Evolutionary conservation across 2,797 vertebrate genomes (phyloP).

Genomic region (Bovichtus diacanthus): DNA sequence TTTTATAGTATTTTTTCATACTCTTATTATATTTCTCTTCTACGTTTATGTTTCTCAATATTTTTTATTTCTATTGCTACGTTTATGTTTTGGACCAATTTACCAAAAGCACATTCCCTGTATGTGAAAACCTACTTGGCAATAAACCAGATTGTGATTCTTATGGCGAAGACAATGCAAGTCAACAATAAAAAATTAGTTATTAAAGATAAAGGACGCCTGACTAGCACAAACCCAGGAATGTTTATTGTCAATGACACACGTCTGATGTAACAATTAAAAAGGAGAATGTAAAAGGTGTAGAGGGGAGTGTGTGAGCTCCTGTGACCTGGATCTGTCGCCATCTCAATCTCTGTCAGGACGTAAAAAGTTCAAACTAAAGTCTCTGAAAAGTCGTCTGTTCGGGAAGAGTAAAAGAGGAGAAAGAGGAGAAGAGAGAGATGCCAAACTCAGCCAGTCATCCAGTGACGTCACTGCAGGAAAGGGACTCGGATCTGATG

Average conservation of each 20-base stretch:
- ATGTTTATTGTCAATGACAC: neutral
- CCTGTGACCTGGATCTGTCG: conserved; percentile 53
- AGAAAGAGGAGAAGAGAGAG: conserved; percentile 60
- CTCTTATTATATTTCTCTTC: too few species aligned
- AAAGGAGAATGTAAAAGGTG: neutral
- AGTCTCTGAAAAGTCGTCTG: conserved; percentile 88
- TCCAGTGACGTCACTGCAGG: conserved; percentile 85
- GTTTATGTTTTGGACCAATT: too few species aligned
- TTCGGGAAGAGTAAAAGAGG: conserved; percentile 90
- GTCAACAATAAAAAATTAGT: neutral
- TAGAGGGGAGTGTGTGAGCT: conserved; percentile 4
- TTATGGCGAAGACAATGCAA: neutral
- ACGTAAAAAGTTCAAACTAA: conserved; percentile 91
- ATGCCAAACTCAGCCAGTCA: conserved; percentile 88
- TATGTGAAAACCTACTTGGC: too few species aligned
- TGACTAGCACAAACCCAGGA: neutral
- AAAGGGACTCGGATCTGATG: conserved; percentile 85
- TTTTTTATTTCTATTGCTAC: too few species aligned
- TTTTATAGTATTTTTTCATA: too few species aligned
- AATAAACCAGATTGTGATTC: too few species aligned
- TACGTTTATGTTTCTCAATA: too few species aligned
- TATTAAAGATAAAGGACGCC: neutral
- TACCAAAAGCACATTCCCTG: too few species aligned
- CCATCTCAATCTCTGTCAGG: conserved; percentile 76
- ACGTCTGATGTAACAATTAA: neutral